Conservation (phyloP, 2,888 invertebrate species). For the Lissonota sp. region DNA sequence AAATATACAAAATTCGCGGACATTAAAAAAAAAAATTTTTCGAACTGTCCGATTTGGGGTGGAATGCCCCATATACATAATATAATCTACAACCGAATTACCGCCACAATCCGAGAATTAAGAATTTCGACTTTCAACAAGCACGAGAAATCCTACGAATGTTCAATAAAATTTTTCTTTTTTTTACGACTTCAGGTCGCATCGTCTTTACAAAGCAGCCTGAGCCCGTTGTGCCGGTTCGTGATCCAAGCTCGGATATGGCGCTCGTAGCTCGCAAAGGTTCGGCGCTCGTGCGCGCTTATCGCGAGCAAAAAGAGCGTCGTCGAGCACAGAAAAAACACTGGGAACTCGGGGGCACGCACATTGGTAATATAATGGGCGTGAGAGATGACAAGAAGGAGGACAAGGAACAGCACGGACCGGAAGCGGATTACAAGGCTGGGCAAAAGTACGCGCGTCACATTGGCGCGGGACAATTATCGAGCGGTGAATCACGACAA, state of each 20-base stretch:
- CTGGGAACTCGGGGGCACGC: conserved; percentile 99
- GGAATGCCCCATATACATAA: no score
- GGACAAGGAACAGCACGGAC: conserved; percentile 87
- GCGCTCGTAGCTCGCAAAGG: conserved; percentile 98
- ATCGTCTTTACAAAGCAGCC: conserved; percentile 99
- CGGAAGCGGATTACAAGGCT: conserved; percentile 91
- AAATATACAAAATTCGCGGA: no score
- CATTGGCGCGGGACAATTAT: conserved; percentile 89
- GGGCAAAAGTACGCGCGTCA: conserved; percentile 99
- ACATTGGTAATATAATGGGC: conserved; percentile 98
- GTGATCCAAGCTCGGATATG: conserved; percentile 99
- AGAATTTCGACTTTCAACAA: no score
- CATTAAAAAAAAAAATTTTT: no score
- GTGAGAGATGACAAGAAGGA: conserved; percentile 87
- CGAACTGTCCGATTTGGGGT: no score
- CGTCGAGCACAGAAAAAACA: conserved; percentile 98
- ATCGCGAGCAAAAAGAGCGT: conserved; percentile 98
- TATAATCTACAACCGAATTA: no score
- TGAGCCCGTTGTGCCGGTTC: conserved; percentile 98
- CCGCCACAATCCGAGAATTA: no score
- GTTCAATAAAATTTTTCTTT: not conserved
- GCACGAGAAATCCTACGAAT: not conserved
- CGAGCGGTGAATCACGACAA: conserved; percentile 90
- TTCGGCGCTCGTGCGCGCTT: conserved; percentile 94
- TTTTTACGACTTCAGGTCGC: conserved; percentile 83